Conservation (phyloP, 2,797 vertebrate species). For the Erpetoichthys calabaricus region DNA sequence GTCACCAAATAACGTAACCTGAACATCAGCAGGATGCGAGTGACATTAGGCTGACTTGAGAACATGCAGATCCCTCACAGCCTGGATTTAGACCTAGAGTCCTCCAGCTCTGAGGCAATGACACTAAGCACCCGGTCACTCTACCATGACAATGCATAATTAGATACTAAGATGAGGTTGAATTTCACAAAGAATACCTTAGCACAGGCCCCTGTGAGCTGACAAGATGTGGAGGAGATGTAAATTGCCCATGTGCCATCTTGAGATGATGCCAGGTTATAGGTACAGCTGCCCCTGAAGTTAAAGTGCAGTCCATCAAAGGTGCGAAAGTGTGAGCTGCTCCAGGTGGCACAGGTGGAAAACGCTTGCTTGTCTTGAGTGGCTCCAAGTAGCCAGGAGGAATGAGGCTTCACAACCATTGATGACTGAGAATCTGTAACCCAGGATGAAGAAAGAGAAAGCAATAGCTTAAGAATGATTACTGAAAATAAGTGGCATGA, state of each 20-base stretch:
- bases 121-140: no score
- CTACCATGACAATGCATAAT: no score
- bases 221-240: slow-evolving; percentile 37
- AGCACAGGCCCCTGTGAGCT: slow-evolving; percentile 35
- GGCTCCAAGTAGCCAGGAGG: slow-evolving; percentile 31
- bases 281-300: slow-evolving; percentile 66
- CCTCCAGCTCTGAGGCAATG: no score
- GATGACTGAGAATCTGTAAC: slow-evolving; percentile 39
- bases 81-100: no score
- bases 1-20: no score
- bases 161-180: no score
- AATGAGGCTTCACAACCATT: slow-evolving; percentile 27
- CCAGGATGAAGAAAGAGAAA: no score
- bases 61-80: no score
- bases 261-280: slow-evolving; percentile 52
- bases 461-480: no score
- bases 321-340: slow-evolving; percentile 59
- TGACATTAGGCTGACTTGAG: no score
- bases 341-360: slow-evolving; percentile 66
- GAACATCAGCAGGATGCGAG: no score
- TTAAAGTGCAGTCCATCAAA: slow-evolving; percentile 74
- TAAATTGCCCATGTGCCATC: slow-evolving; percentile 69
- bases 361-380: slow-evolving; percentile 31
- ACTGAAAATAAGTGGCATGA: no score
- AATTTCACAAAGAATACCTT: slow-evolving; percentile 36